phyloP scores from a whole-genome alignment of 1,140 invertebrate species.

The Bicyclus anynana region DNA sequence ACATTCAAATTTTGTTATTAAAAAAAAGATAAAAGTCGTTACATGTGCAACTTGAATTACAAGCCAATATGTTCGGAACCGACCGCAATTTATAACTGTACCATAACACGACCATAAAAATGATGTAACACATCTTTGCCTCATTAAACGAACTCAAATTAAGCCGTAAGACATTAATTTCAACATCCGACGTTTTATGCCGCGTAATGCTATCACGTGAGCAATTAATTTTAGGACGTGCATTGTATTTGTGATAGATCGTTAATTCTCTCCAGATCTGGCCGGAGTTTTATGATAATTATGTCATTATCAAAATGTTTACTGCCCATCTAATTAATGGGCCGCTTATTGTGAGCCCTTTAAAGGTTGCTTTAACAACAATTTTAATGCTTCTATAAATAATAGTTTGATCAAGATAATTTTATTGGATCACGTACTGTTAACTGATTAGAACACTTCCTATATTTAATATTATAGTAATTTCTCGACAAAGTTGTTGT shows the following conservation, averaged over 20 bases:
- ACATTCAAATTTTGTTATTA: no score
- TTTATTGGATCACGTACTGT: background rate
- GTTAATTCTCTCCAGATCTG: slow-evolving; percentile 20
- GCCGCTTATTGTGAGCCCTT: background rate
- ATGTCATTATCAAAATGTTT: slow-evolving; percentile 15
- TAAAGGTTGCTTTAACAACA: background rate
- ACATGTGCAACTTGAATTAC: slow-evolving; percentile 3
- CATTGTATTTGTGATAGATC: slow-evolving; percentile 24
- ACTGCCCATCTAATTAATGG: slow-evolving; percentile 8
- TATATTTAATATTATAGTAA: no score
- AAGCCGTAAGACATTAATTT: slow-evolving; percentile 26
- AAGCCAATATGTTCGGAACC: slow-evolving; percentile 1
- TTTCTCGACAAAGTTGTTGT: no score
- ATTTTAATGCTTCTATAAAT: background rate
- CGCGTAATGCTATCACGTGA: slow-evolving; percentile 9
- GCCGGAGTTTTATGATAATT: slow-evolving; percentile 15
- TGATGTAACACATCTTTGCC: slow-evolving; percentile 1
- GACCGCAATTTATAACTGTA: slow-evolving; percentile 15
- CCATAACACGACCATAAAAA: slow-evolving; percentile 8
- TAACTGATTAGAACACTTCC: no score
- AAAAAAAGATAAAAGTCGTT: background rate
- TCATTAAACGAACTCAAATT: slow-evolving; percentile 14
- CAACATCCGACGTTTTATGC: slow-evolving; percentile 31
- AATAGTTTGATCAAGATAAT: background rate
- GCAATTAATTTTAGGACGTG: slow-evolving; percentile 17